Conservation (phyloP, 2,888 invertebrate species). For the Tupiocoris notatus region DNA sequence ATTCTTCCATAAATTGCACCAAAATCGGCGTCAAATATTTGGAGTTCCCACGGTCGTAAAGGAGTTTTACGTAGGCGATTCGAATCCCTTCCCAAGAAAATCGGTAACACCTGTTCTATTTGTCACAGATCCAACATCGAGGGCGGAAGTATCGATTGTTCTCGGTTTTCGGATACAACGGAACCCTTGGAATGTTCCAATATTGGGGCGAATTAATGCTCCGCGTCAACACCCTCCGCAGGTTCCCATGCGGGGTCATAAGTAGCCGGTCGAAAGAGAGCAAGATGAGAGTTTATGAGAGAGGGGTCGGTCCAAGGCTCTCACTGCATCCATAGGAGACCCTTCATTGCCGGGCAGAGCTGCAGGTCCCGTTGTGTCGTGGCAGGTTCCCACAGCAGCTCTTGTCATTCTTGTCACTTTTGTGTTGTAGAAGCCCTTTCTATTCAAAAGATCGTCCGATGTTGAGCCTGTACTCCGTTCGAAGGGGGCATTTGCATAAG, state of each 20-base stretch:
- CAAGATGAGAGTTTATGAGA: neutral
- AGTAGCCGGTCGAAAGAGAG: too few species aligned
- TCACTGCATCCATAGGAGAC: neutral
- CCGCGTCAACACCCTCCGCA: neutral
- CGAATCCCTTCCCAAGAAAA: too few species aligned
- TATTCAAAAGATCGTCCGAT: neutral
- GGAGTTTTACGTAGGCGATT: too few species aligned
- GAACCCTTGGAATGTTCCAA: neutral
- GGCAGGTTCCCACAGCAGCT: neutral
- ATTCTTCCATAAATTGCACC: too few species aligned
- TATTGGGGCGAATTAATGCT: neutral
- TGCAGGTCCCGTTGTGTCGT: neutral
- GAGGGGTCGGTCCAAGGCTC: neutral
- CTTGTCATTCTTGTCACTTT: neutral
- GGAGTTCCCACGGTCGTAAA: too few species aligned
- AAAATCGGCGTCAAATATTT: too few species aligned
- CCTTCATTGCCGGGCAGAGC: neutral
- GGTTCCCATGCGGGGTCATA: neutral
- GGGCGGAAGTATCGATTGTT: neutral
- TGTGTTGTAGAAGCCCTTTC: neutral
- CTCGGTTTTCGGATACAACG: neutral
- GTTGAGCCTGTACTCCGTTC: neutral
- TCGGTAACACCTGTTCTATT: too few species aligned
- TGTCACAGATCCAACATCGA: neutral
- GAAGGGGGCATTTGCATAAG: neutral